A percentile compares a stretch with the other conserved stretches of the same genome.
Conservation (phyloP, 2,888 invertebrate genomes). For the Barypeithes pellucidus region DNA sequence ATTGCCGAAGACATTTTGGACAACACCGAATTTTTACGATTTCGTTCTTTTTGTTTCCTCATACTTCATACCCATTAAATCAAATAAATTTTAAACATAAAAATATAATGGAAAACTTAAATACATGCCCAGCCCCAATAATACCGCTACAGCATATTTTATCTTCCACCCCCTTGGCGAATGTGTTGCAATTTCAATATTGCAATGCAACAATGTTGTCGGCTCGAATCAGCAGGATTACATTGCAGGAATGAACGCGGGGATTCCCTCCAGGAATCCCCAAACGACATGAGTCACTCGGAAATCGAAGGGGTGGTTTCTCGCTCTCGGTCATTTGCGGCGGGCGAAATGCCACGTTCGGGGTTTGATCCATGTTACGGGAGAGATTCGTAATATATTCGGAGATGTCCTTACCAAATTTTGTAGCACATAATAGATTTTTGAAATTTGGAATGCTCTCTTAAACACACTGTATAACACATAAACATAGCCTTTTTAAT, state of each 20-base stretch:
- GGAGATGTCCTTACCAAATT: no score
- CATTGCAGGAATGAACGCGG: constrained; percentile 55
- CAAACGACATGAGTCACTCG: constrained; percentile 67
- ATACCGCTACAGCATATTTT: constrained; percentile 19
- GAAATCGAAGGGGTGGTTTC: constrained; percentile 65
- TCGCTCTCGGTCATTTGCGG: constrained; percentile 51
- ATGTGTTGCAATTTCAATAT: constrained; percentile 55
- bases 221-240: constrained; percentile 45
- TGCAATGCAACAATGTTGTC: constrained; percentile 56
- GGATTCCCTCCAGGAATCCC: constrained; percentile 68
- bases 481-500: no score
- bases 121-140: no score
- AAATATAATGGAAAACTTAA: no score
- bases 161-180: constrained; percentile 22
- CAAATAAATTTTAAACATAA: no score
- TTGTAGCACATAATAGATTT: no score
- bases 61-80: no score
- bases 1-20: no score
- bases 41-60: no score
- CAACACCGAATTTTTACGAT: no score
- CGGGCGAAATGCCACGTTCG: constrained; percentile 38
- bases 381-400: constrained; percentile 12
- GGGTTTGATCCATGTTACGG: constrained; percentile 18
- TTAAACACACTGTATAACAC: no score
- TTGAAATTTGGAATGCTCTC: no score